Evolutionary conservation across 1,140 invertebrate genomes (phyloP).

Genomic region (Drosophila watanabei): DNA sequence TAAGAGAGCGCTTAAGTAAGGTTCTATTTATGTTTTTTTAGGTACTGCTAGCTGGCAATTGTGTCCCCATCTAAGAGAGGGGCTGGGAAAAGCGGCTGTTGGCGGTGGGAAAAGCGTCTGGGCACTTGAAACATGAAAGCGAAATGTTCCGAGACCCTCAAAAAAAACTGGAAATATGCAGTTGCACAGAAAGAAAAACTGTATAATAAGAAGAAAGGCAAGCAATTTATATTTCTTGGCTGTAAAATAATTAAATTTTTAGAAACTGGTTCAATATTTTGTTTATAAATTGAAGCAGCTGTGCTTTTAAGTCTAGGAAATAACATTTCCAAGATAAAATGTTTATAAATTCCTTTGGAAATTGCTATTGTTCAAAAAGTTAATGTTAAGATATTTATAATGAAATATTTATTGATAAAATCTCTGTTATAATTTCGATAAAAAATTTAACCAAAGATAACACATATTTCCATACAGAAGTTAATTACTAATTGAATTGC

Average conservation of each 20-base stretch:
- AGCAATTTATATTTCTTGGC: not conserved
- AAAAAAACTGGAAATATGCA: conserved; percentile 35
- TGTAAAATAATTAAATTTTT: not conserved
- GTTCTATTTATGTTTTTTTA: conserved; percentile 38
- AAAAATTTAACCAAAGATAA: too few species aligned
- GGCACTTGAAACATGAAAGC: conserved; percentile 66
- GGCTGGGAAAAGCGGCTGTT: not conserved
- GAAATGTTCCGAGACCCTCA: conserved; percentile 38
- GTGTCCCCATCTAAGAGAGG: conserved; percentile 28
- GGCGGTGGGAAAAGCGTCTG: conserved; percentile 10
- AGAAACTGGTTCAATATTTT: too few species aligned
- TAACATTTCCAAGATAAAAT: too few species aligned
- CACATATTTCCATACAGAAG: too few species aligned
- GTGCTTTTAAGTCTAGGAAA: too few species aligned
- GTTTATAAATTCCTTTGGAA: too few species aligned
- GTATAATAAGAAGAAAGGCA: not conserved
- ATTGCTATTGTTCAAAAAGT: too few species aligned
- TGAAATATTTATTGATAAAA: too few species aligned
- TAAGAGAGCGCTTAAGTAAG: conserved; percentile 37
- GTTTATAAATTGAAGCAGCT: too few species aligned
- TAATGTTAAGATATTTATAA: too few species aligned
- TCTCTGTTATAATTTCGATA: too few species aligned
- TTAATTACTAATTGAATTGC: not conserved
- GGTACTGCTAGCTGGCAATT: conserved; percentile 40
- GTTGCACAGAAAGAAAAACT: not conserved